phyloP scores from a whole-genome alignment of 1,140 invertebrate species.

The Camponotus vicinus region DNA sequence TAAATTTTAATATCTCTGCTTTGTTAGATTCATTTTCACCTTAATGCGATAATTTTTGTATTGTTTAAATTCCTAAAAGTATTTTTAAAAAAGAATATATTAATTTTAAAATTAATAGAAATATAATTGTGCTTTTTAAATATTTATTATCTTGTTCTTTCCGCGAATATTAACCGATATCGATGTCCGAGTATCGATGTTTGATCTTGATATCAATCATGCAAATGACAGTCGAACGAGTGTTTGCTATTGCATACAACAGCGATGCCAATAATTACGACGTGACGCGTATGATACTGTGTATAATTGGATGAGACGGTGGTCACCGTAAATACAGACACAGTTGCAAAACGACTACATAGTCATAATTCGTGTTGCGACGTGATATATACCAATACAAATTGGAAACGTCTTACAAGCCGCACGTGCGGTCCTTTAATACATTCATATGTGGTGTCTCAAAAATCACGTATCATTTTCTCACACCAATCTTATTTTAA shows the following conservation, averaged over 20 bases:
- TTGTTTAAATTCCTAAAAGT: neutral
- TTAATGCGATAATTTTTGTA: neutral
- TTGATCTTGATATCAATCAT: slow-evolving; percentile 47
- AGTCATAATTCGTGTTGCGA: slow-evolving; percentile 22
- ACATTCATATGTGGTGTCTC: neutral
- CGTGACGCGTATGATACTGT: slow-evolving; percentile 55
- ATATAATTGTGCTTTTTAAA: neutral
- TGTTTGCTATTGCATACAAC: slow-evolving; percentile 27
- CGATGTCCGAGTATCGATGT: slow-evolving; percentile 19
- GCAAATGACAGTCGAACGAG: slow-evolving; percentile 40
- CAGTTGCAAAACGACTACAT: slow-evolving; percentile 45
- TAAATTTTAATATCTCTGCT: neutral
- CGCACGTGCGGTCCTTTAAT: neutral
- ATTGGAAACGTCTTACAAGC: slow-evolving; percentile 47
- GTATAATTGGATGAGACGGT: slow-evolving; percentile 53
- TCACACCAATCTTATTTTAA: no score
- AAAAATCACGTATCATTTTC: neutral
- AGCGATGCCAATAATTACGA: slow-evolving; percentile 57
- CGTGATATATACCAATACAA: slow-evolving; percentile 54
- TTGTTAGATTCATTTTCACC: neutral
- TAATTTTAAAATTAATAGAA: neutral
- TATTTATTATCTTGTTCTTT: neutral
- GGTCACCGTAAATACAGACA: slow-evolving; percentile 48
- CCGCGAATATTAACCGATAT: neutral
- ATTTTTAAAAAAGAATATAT: neutral